Percentiles rank a stretch among this genome's conserved stretches.
Evolutionary conservation across 1,140 invertebrate genomes (phyloP).

Genomic region (Ectropis grisescens): DNA sequence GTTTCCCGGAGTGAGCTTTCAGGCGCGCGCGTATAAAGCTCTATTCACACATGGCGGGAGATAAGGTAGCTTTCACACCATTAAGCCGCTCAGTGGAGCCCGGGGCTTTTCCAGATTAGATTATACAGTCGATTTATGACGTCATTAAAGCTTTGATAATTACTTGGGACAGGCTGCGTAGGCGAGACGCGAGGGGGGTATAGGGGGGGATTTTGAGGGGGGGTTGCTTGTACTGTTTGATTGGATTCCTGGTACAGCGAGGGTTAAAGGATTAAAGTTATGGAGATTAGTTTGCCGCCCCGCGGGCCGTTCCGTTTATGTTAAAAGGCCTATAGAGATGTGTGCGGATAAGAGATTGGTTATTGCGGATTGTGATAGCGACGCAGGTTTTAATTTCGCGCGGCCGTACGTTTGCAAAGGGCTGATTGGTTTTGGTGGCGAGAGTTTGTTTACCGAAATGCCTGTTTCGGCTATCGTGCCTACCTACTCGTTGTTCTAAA

Average conservation of each 20-base stretch:
- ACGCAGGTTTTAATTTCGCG: constrained; percentile 54
- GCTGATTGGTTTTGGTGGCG: constrained; percentile 33
- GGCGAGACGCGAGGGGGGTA: constrained; percentile 38
- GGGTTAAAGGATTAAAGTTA: constrained; percentile 69
- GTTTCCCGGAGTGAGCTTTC: constrained; percentile 66
- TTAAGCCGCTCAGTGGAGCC: constrained; percentile 65
- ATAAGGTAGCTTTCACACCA: constrained; percentile 69
- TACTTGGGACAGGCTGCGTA: constrained; percentile 68
- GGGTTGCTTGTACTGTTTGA: constrained; percentile 64
- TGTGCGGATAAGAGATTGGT: constrained; percentile 66
- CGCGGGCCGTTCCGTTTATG: constrained; percentile 61
- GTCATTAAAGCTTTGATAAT: constrained; percentile 73
- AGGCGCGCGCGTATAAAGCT: constrained; percentile 62
- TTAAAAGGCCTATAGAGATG: constrained; percentile 65
- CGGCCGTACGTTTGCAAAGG: constrained; percentile 34
- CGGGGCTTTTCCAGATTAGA: constrained; percentile 72
- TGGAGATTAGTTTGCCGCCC: constrained; percentile 66
- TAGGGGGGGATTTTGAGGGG: constrained; percentile 20
- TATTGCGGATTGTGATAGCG: constrained; percentile 66
- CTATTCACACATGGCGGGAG: constrained; percentile 69
- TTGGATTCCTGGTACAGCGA: constrained; percentile 66
- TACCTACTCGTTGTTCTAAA: too few species aligned
- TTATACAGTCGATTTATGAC: constrained; percentile 71
- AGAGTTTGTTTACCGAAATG: background rate
- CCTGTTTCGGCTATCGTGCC: too few species aligned